Conservation (phyloP, 2,888 invertebrate species). For the Globia sparganii region DNA sequence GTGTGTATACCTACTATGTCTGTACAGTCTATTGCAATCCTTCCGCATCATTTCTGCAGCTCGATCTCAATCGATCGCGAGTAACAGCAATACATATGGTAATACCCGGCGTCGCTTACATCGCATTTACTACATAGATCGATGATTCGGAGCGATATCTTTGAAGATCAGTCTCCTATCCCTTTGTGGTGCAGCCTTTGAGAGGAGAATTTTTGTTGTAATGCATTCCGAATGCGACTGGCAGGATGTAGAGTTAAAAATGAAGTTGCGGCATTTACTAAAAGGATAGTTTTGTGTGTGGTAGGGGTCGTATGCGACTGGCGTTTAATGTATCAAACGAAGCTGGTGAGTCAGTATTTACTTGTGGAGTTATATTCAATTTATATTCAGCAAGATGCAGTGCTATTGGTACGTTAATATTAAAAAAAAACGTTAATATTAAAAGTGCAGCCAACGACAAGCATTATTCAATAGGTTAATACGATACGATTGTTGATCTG, state of each 20-base stretch:
- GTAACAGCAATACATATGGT: constrained; percentile 64
- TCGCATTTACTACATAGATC: constrained; percentile 63
- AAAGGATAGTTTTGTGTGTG: constrained; percentile 21
- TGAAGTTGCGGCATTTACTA: constrained; percentile 39
- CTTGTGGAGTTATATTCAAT: neutral
- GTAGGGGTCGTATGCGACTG: neutral
- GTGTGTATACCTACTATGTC: too few relatives aligned
- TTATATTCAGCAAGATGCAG: neutral
- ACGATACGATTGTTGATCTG: too few relatives aligned
- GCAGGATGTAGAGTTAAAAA: constrained; percentile 55
- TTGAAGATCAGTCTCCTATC: constrained; percentile 59
- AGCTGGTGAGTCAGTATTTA: neutral
- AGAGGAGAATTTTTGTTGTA: constrained; percentile 50
- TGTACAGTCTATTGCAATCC: constrained; percentile 9
- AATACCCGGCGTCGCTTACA: constrained; percentile 63
- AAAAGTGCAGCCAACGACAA: neutral
- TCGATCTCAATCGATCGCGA: constrained; percentile 61
- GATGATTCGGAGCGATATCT: constrained; percentile 62
- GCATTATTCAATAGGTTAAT: too few relatives aligned
- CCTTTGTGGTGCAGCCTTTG: constrained; percentile 61
- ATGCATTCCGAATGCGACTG: constrained; percentile 53
- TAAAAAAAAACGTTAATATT: neutral
- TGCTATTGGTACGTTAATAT: neutral
- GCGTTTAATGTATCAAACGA: neutral
- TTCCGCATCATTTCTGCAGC: constrained; percentile 44